phyloP scores from a whole-genome alignment of 2,113 vertebrate genomes.

The Sorex araneus region DNA sequence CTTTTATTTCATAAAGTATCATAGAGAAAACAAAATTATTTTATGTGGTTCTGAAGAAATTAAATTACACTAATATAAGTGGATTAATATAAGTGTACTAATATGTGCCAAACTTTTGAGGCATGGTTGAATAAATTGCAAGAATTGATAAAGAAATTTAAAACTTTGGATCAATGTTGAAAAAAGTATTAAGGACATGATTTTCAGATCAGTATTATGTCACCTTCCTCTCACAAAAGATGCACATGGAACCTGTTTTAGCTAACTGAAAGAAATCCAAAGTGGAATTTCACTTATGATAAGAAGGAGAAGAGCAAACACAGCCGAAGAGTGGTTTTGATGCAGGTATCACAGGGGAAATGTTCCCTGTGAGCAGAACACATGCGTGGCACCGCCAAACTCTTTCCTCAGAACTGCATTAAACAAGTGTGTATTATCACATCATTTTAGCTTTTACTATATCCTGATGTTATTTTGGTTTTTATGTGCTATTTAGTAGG shows the following conservation, averaged over 20 bases:
- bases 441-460: neutral
- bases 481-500: neutral
- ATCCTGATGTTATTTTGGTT: neutral
- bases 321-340: neutral
- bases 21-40: constrained; percentile 5
- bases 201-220: neutral
- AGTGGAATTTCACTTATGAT: neutral
- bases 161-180: constrained; percentile 9
- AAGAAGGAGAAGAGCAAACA: neutral
- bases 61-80: neutral
- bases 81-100: no score
- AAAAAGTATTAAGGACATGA: neutral
- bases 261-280: neutral
- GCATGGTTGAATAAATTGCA: neutral
- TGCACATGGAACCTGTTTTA: neutral
- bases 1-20: neutral
- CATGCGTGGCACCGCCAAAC: neutral
- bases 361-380: neutral
- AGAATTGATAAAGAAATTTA: constrained; percentile 33
- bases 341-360: neutral
- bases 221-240: neutral
- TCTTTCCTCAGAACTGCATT: neutral
- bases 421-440: neutral
- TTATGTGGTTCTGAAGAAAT: neutral
- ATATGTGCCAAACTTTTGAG: neutral